Conservation (phyloP, 1,140 invertebrate species). For the Drosophila pseudoananassae region DNA sequence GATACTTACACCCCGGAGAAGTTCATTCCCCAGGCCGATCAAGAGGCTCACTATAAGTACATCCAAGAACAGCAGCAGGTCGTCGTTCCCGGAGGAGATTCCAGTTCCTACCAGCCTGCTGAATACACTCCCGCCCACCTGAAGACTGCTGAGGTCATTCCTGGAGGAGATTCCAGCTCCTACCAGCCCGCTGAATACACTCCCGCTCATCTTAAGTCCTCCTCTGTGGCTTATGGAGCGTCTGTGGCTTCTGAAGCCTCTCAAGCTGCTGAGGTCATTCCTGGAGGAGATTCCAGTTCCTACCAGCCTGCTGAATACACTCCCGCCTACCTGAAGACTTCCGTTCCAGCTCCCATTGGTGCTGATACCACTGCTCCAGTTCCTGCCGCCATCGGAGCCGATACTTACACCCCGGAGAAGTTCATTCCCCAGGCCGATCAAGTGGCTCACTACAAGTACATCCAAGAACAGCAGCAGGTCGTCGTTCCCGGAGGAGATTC, state of each 20-base stretch:
- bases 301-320: constrained; percentile 32
- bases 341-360: constrained; percentile 15
- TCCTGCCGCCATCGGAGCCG: constrained; percentile 38
- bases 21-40: constrained; percentile 46
- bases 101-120: constrained; percentile 22
- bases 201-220: neutral
- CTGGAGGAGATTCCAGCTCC: constrained; percentile 33
- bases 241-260: neutral
- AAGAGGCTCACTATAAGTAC: constrained; percentile 39
- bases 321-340: constrained; percentile 5
- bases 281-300: constrained; percentile 17
- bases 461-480: constrained; percentile 19
- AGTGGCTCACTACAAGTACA: constrained; percentile 39
- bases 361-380: constrained; percentile 7
- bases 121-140: constrained; percentile 21
- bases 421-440: constrained; percentile 46
- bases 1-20: constrained; percentile 46
- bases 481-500: constrained; percentile 39
- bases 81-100: constrained; percentile 35
- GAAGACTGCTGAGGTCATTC: constrained; percentile 8
- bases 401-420: constrained; percentile 45
- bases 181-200: constrained; percentile 47
- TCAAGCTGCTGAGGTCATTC: neutral
- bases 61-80: constrained; percentile 16
- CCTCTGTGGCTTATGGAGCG: too few relatives aligned